phyloP scores from a whole-genome alignment of 2,113 vertebrate species.

The Brachypteracias leptosomus region DNA sequence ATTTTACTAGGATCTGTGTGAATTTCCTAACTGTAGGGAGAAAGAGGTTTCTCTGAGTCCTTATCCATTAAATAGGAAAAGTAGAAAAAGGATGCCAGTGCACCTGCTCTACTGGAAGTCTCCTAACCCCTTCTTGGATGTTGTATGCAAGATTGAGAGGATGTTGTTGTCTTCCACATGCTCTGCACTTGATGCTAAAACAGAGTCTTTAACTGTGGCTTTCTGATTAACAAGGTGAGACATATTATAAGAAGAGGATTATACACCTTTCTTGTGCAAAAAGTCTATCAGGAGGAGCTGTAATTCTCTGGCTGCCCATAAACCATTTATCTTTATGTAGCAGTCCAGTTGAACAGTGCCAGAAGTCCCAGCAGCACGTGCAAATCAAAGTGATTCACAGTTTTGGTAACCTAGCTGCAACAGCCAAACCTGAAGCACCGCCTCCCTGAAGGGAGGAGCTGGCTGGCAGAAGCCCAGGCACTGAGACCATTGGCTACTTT shows the following conservation, averaged over 20 bases:
- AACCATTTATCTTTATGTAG: background rate
- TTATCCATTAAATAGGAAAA: background rate
- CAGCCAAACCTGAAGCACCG: background rate
- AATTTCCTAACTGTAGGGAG: background rate
- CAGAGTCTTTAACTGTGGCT: background rate
- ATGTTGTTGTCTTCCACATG: background rate
- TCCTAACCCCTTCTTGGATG: background rate
- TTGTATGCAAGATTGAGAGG: background rate
- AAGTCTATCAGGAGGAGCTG: background rate
- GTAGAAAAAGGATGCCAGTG: background rate
- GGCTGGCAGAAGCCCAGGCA: background rate
- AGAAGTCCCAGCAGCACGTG: background rate
- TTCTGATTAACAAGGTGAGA: background rate
- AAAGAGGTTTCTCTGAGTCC: background rate
- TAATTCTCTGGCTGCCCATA: background rate
- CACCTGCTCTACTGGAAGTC: background rate
- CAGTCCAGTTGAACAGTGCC: background rate
- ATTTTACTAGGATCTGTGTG: background rate
- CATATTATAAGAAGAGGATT: background rate
- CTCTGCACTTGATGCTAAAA: background rate
- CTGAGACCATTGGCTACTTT: rapidly evolving
- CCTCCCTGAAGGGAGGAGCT: background rate
- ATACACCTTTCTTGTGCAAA: background rate
- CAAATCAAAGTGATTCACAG: background rate
- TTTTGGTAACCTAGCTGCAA: background rate